Conservation (phyloP, 2,113 vertebrate genomes). For the Hippoglossus stenolepis region DNA sequence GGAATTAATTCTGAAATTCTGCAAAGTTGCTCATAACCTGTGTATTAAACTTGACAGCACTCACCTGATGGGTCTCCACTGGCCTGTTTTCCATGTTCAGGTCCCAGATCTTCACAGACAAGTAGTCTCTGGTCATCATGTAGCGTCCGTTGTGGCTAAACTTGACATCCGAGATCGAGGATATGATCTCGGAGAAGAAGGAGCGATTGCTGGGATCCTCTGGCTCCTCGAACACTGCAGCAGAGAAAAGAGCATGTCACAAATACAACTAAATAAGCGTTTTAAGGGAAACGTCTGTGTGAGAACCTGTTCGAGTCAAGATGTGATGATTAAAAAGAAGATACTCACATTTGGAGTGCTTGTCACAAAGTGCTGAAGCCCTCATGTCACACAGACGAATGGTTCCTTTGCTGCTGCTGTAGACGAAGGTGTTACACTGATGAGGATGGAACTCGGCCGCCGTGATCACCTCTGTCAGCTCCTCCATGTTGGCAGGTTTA, state of each 20-base stretch:
- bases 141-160: slow-evolving; percentile 86
- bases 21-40: too few relatives aligned
- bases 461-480: slow-evolving; percentile 98
- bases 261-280: neutral
- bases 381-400: slow-evolving; percentile 98
- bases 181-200: slow-evolving; percentile 87
- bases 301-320: too few relatives aligned
- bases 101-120: slow-evolving; percentile 86
- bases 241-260: neutral
- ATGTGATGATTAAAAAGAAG: neutral
- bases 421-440: slow-evolving; percentile 97
- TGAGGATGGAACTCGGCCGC: slow-evolving; percentile 97
- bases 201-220: slow-evolving; percentile 86
- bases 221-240: slow-evolving; percentile 83
- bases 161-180: slow-evolving; percentile 86
- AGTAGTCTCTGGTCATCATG: slow-evolving; percentile 86
- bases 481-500: slow-evolving; percentile 99
- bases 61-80: slow-evolving; percentile 85
- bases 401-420: slow-evolving; percentile 99
- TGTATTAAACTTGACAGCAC: too few relatives aligned
- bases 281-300: neutral
- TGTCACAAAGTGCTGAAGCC: slow-evolving; percentile 93
- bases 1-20: neutral
- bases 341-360: slow-evolving; percentile 88
- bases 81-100: slow-evolving; percentile 85